A percentile compares a stretch with the other conserved stretches of the same genome.
Evolutionary conservation across 2,888 invertebrate genomes (phyloP).

Genomic region (Azorinus chamasolen): DNA sequence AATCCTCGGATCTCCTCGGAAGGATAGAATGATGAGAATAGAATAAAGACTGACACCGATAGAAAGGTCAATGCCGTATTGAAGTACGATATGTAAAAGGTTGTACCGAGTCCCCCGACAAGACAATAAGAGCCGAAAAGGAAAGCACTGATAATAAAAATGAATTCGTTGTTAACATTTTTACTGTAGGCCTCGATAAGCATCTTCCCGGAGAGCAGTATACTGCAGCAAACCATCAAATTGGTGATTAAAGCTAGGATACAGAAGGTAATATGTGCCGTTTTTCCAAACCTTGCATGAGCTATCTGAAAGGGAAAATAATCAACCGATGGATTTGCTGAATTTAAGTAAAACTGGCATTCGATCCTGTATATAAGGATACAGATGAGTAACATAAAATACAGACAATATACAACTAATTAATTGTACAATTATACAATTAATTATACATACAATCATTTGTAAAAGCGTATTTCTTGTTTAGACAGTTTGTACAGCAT

Average conservation of each 20-base stretch:
- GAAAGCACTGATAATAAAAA: slow-evolving; percentile 65
- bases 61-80: slow-evolving; percentile 79
- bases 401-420: too few relatives aligned
- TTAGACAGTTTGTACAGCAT: not conserved
- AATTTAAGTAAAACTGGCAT: too few relatives aligned
- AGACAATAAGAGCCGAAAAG: slow-evolving; percentile 79
- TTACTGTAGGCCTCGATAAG: slow-evolving; percentile 61
- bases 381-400: too few relatives aligned
- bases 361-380: too few relatives aligned
- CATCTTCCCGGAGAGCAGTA: not conserved
- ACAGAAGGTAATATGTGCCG: slow-evolving; percentile 58
- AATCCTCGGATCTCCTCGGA: slow-evolving; percentile 37
- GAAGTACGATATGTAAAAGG: slow-evolving; percentile 83
- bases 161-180: slow-evolving; percentile 78
- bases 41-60: slow-evolving; percentile 71
- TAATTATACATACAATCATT: too few relatives aligned
- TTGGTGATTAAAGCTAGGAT: slow-evolving; percentile 66
- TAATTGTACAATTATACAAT: too few relatives aligned
- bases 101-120: slow-evolving; percentile 80
- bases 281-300: slow-evolving; percentile 55
- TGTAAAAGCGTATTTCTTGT: too few relatives aligned
- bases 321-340: too few relatives aligned
- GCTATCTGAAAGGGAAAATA: slow-evolving; percentile 42
- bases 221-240: slow-evolving; percentile 30
- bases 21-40: slow-evolving; percentile 66